These are phyloP conservation scores for Cylas formicarius DNA, from an alignment of 1,140 invertebrate species.

Conservation along the genomic window DNA sequence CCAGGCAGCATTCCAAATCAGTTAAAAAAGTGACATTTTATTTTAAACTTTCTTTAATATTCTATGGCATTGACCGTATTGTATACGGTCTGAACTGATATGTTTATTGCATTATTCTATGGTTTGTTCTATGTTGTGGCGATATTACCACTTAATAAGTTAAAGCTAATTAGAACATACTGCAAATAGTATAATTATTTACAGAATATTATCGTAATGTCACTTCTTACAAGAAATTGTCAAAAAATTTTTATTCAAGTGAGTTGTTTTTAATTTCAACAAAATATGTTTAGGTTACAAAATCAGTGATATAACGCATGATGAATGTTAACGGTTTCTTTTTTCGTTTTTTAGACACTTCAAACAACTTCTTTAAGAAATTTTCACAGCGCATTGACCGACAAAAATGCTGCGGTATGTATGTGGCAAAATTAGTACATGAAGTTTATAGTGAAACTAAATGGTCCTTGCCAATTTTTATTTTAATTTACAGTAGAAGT, in stretches of 20 bases:
- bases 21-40: too few species aligned
- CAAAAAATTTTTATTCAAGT: constrained; percentile 27
- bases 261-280: constrained; percentile 9
- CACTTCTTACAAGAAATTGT: constrained; percentile 26
- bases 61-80: too few species aligned
- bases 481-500: background rate
- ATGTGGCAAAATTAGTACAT: background rate
- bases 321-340: constrained; percentile 1
- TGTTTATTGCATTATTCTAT: too few species aligned
- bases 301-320: constrained; percentile 21
- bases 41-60: too few species aligned
- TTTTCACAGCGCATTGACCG: constrained; percentile 15
- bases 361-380: constrained; percentile 16
- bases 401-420: constrained; percentile 17
- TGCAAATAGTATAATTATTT: too few species aligned
- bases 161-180: too few species aligned
- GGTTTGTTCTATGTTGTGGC: too few species aligned
- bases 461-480: background rate
- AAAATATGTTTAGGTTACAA: constrained; percentile 9
- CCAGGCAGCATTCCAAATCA: too few species aligned
- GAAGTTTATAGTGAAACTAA: background rate
- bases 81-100: too few species aligned
- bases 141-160: too few species aligned
- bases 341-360: constrained; percentile 17
- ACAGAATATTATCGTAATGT: too few species aligned